A percentile compares a stretch with the other conserved stretches of the same genome.
phyloP scores from a whole-genome alignment of 2,888 invertebrate genomes.

The Polietes domitor region DNA sequence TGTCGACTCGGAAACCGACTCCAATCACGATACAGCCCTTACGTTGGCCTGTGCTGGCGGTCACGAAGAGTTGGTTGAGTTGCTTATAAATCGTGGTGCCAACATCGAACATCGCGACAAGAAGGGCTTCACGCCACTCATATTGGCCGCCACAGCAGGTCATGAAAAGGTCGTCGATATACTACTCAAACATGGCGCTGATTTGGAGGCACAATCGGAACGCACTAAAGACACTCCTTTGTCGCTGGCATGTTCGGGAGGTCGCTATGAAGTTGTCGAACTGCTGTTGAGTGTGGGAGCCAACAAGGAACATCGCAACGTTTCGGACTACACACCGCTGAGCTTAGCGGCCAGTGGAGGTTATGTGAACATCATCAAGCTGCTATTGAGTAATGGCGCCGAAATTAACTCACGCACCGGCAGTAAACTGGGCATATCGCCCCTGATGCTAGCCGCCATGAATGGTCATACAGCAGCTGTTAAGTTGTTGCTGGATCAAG shows the following conservation, averaged over 20 bases:
- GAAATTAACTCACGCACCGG: constrained; percentile 99
- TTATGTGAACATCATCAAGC: constrained; percentile 98
- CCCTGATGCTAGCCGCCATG: constrained; percentile 99
- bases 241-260: constrained; percentile 98
- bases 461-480: constrained; percentile 98
- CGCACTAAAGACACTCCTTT: constrained; percentile 99
- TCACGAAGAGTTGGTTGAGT: constrained; percentile 96
- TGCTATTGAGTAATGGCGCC: constrained; percentile 95
- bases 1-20: constrained; percentile 98
- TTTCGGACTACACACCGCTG: constrained; percentile 99
- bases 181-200: constrained; percentile 95
- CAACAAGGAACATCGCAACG: constrained; percentile 99
- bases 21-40: constrained; percentile 98
- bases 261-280: constrained; percentile 97
- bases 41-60: constrained; percentile 99
- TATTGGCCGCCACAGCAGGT: constrained; percentile 98
- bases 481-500: constrained; percentile 96
- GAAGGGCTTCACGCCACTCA: constrained; percentile 98
- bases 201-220: constrained; percentile 99
- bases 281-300: constrained; percentile 93
- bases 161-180: constrained; percentile 95
- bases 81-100: constrained; percentile 94
- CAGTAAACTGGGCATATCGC: constrained; percentile 98
- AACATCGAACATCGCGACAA: constrained; percentile 99
- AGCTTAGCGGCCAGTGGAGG: constrained; percentile 99